These are phyloP conservation scores for Molossus molossus DNA, from an alignment of 2,797 vertebrate species.

Conservation along the genomic window DNA sequence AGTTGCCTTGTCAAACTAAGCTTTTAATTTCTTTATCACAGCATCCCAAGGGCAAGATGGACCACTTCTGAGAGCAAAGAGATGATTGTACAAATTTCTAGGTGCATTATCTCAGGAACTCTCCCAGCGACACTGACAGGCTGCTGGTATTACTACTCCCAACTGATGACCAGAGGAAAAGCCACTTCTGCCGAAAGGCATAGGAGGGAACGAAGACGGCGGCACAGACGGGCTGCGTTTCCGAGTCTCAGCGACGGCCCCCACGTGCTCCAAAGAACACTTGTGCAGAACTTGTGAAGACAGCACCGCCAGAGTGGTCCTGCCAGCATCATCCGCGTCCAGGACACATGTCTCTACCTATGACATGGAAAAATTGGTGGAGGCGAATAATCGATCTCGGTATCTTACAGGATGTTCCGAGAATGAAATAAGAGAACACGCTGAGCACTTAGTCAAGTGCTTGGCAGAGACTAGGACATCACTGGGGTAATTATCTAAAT, in stretches of 20 bases:
- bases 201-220: background rate
- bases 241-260: background rate
- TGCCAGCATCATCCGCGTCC: background rate
- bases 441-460: background rate
- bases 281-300: background rate
- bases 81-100: background rate
- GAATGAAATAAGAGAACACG: background rate
- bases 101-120: background rate
- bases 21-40: background rate
- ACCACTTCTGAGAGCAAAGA: background rate
- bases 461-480: background rate
- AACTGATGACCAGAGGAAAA: slow-evolving; percentile 37
- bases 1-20: background rate
- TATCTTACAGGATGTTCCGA: background rate
- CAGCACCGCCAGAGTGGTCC: fast-evolving
- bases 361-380: too few species aligned
- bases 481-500: background rate
- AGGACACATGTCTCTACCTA: background rate
- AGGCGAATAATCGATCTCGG: background rate
- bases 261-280: background rate
- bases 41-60: background rate
- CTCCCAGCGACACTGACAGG: background rate
- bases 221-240: background rate
- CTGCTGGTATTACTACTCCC: background rate
- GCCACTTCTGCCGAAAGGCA: background rate